Conservation (phyloP, 2,797 vertebrate species). For the Manis crassicaudata region DNA sequence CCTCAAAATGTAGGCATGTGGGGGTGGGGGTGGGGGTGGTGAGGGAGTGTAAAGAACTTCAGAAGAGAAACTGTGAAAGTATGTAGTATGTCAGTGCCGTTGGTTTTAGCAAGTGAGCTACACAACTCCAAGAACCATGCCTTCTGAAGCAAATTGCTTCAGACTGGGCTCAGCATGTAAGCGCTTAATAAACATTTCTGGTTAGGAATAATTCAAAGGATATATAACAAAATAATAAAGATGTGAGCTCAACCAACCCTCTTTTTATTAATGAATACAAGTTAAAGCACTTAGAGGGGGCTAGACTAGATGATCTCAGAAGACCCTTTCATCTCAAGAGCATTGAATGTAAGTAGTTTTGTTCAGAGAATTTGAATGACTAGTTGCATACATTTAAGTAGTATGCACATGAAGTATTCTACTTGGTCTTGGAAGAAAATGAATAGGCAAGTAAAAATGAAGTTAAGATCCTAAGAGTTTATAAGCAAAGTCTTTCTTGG, state of each 20-base stretch:
- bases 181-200: conserved; percentile 57
- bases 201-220: conserved; percentile 55
- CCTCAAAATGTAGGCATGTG: not conserved
- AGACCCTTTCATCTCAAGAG: conserved; percentile 38
- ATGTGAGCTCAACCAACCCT: conserved; percentile 17
- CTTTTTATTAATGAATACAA: conserved; percentile 53
- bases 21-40: not conserved
- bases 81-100: not conserved
- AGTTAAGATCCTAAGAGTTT: conserved; percentile 4
- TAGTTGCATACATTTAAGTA: conserved; percentile 49
- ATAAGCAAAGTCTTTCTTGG: not conserved
- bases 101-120: conserved; percentile 21
- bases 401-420: conserved; percentile 45
- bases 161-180: conserved; percentile 31
- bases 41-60: conserved; percentile 17
- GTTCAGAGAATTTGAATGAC: conserved; percentile 60
- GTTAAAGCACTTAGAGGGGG: conserved; percentile 40
- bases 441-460: conserved; percentile 56
- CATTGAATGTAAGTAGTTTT: conserved; percentile 45
- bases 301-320: conserved; percentile 51
- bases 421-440: conserved; percentile 47
- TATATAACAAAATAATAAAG: conserved; percentile 39
- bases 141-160: conserved; percentile 44
- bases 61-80: conserved; percentile 47
- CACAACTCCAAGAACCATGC: not conserved